Evolutionary conservation across 2,888 invertebrate species (phyloP).

Genomic region (Bellardia pandia): DNA sequence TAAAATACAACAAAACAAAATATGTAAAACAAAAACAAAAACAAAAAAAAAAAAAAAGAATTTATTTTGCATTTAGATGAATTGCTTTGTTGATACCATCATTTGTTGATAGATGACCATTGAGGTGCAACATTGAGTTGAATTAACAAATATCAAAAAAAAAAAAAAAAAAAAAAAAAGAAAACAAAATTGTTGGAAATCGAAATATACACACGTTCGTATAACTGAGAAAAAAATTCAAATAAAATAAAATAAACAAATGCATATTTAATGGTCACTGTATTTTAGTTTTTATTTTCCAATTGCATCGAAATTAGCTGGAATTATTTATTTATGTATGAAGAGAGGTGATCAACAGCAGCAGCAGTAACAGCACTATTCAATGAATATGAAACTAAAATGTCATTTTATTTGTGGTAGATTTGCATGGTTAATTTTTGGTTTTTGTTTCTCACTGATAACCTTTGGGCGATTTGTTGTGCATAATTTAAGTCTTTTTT

Average conservation of each 20-base stretch:
- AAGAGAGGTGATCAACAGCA: not conserved
- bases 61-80: conserved; percentile 73
- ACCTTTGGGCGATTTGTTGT: conserved; percentile 43
- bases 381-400: conserved; percentile 38
- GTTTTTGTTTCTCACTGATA: conserved; percentile 9
- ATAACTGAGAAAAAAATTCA: conserved; percentile 1
- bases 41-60: conserved; percentile 42
- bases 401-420: conserved; percentile 48
- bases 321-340: conserved; percentile 60
- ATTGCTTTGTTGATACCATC: conserved; percentile 74
- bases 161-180: not conserved
- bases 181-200: conserved; percentile 33
- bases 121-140: conserved; percentile 71
- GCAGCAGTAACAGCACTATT: not conserved
- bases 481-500: conserved; percentile 6
- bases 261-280: conserved; percentile 67
- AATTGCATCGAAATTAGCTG: conserved; percentile 66
- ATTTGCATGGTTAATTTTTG: conserved; percentile 60
- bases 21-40: conserved; percentile 16
- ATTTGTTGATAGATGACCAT: conserved; percentile 71
- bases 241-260: conserved; percentile 65
- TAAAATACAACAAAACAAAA: conserved; percentile 18
- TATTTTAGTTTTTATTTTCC: conserved; percentile 54
- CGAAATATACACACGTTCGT: conserved; percentile 4
- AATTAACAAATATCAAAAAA: not conserved